Evolutionary conservation across 2,888 invertebrate genomes (phyloP).

Genomic region (Ectemnius continuus): DNA sequence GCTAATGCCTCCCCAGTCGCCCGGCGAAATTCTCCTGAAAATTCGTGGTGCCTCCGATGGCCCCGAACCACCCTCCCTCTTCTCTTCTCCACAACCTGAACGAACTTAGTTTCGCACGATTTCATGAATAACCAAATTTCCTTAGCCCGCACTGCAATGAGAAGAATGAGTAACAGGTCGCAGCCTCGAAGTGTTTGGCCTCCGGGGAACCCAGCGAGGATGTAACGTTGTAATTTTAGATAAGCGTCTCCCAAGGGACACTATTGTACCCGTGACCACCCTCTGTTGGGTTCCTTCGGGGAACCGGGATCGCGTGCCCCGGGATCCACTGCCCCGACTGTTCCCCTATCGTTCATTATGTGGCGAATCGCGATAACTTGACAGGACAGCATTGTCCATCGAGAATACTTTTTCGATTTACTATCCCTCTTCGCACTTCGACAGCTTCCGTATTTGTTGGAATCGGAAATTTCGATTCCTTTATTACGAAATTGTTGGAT

Average conservation of each 20-base stretch:
- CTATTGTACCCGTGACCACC: constrained; percentile 69
- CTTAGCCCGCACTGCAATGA: background rate
- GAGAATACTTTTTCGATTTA: constrained; percentile 33
- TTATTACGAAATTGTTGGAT: no score
- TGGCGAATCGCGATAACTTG: constrained; percentile 63
- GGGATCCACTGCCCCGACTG: constrained; percentile 51
- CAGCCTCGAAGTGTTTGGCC: constrained; percentile 66
- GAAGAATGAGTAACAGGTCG: constrained; percentile 24
- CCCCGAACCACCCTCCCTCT: no score
- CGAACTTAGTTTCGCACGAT: no score
- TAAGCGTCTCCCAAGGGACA: constrained; percentile 77
- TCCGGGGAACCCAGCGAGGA: constrained; percentile 55
- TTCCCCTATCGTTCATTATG: constrained; percentile 60
- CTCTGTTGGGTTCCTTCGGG: constrained; percentile 53
- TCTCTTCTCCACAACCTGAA: no score
- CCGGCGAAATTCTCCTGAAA: background rate
- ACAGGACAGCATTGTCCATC: constrained; percentile 51
- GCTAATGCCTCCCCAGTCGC: background rate
- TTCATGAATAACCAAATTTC: no score
- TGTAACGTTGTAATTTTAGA: constrained; percentile 78
- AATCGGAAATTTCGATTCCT: no score
- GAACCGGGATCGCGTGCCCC: constrained; percentile 57
- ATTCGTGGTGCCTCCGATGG: no score
- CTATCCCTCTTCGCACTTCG: constrained; percentile 17
- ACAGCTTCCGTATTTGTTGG: constrained; percentile 23